Evolutionary conservation across 2,797 vertebrate species (phyloP).

Genomic region (Sebastes cheni): DNA sequence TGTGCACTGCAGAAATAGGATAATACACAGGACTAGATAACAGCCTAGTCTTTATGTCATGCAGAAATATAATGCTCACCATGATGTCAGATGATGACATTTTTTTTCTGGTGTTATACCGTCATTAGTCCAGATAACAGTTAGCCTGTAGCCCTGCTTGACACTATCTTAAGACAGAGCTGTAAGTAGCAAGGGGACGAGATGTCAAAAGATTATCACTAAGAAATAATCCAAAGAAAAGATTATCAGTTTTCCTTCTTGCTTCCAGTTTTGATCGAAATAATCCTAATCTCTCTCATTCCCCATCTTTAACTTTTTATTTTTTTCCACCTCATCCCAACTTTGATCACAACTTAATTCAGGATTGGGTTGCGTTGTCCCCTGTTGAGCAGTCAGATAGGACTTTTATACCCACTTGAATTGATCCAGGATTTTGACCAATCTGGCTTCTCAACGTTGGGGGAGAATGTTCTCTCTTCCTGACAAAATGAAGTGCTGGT

Average conservation of each 20-base stretch:
- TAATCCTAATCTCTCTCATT: conserved; percentile 66
- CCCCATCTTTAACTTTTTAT: conserved; percentile 38
- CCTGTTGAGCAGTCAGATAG: conserved; percentile 50
- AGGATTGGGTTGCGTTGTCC: conserved; percentile 17
- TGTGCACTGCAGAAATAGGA: conserved; percentile 29
- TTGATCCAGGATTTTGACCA: conserved; percentile 54
- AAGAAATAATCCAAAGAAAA: conserved; percentile 67
- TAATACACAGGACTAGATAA: conserved; percentile 34
- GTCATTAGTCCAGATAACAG: conserved; percentile 52
- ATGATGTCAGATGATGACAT: conserved; percentile 23
- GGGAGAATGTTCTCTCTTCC: conserved; percentile 3
- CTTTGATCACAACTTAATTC: conserved; percentile 66
- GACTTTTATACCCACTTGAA: conserved; percentile 42
- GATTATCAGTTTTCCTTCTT: conserved; percentile 63
- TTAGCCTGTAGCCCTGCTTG: conserved; percentile 43
- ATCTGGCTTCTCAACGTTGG: conserved; percentile 19
- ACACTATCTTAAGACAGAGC: conserved; percentile 62
- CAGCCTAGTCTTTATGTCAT: conserved; percentile 6
- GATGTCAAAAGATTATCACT: conserved; percentile 72
- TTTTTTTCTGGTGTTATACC: conserved; percentile 24
- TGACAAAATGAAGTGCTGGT: conserved; percentile 35
- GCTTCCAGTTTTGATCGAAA: conserved; percentile 62
- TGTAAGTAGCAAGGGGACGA: conserved; percentile 58
- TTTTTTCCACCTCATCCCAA: conserved; percentile 45
- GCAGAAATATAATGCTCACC: conserved; percentile 25